Conservation (phyloP, 23 tunicate species). For the Diplosoma virens region DNA sequence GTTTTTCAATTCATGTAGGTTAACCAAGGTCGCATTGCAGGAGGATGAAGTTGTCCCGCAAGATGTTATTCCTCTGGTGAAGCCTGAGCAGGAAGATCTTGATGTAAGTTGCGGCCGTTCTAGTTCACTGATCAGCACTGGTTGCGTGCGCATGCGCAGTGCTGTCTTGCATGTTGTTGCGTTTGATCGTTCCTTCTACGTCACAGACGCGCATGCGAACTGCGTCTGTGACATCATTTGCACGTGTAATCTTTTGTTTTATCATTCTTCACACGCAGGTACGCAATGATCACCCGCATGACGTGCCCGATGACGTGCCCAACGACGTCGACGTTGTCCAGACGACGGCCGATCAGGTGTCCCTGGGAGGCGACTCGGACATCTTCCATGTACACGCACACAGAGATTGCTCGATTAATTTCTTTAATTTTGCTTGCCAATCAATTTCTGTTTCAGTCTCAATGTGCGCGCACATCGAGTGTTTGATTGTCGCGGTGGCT, state of each 20-base stretch:
- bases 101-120: slow-evolving; percentile 6
- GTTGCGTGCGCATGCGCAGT: too few relatives aligned
- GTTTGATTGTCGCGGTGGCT: background rate
- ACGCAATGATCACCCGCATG: too few relatives aligned
- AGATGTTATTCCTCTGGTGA: slow-evolving; percentile 51
- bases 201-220: too few relatives aligned
- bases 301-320: background rate
- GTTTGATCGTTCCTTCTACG: too few relatives aligned
- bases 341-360: background rate
- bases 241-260: too few relatives aligned
- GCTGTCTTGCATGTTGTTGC: too few relatives aligned
- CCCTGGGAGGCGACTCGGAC: background rate
- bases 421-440: background rate
- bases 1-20: background rate
- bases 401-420: background rate
- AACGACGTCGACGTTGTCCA: background rate
- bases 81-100: slow-evolving; percentile 24
- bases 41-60: slow-evolving; percentile 59
- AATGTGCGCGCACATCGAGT: too few relatives aligned
- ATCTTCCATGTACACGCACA: background rate
- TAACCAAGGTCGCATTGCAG: slow-evolving; percentile 4
- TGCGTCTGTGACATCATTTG: too few relatives aligned
- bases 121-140: too few relatives aligned
- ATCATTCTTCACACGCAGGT: too few relatives aligned
- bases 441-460: background rate